phyloP scores from a whole-genome alignment of 30 jellyfish, hydroid and myxozoan genomes.

The Chrysaora quinquecirrha region DNA sequence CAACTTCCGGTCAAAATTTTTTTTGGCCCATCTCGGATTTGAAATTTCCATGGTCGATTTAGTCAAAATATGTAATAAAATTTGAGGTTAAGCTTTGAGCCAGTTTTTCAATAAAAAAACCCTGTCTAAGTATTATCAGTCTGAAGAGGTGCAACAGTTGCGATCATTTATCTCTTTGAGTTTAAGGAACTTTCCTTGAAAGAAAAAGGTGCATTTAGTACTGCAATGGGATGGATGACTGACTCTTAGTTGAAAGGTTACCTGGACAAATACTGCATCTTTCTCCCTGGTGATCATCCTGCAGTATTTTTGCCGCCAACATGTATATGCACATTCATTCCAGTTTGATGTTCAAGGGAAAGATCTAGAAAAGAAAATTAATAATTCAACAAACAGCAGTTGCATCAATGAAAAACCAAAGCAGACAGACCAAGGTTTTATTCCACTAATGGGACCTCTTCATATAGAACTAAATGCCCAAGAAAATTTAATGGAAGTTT shows the following conservation, averaged over 20 bases:
- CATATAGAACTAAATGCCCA: not conserved
- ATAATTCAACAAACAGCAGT: not conserved
- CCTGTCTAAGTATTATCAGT: not conserved
- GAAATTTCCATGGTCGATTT: too few relatives aligned
- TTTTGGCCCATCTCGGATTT: too few relatives aligned
- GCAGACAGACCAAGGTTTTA: not conserved
- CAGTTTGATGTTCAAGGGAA: not conserved
- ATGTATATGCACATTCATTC: not conserved
- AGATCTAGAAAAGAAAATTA: too few relatives aligned
- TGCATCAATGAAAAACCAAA: not conserved
- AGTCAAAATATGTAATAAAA: too few relatives aligned
- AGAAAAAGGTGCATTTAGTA: not conserved
- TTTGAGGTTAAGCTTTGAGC: too few relatives aligned
- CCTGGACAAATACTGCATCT: not conserved
- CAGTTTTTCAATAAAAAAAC: too few relatives aligned
- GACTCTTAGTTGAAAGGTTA: not conserved
- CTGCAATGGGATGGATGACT: not conserved
- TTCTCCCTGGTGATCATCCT: not conserved
- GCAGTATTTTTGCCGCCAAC: not conserved
- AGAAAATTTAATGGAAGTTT: conserved; percentile 7
- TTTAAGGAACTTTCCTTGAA: not conserved
- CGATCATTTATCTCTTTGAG: not conserved
- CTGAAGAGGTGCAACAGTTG: not conserved
- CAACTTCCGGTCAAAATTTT: too few relatives aligned
- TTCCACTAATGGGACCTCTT: not conserved